Percentiles rank a stretch among this genome's conserved stretches.
phyloP scores from a whole-genome alignment of 2,888 invertebrate genomes.

The Epirrhoe tristata region DNA sequence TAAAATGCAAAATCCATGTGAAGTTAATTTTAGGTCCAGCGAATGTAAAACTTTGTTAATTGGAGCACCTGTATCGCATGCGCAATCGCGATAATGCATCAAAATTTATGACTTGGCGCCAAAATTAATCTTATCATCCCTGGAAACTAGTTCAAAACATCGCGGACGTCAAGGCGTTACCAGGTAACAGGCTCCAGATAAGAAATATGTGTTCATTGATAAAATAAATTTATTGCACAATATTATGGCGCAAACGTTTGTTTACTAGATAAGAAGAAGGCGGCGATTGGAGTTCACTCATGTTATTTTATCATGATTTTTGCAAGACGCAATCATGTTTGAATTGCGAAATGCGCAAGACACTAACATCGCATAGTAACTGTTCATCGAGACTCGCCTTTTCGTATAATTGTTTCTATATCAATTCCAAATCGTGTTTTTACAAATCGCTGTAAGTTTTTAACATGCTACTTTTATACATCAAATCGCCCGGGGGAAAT shows the following conservation, averaged over 20 bases:
- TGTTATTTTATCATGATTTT: slow-evolving; percentile 33
- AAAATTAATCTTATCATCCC: slow-evolving; percentile 68
- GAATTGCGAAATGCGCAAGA: slow-evolving; percentile 9
- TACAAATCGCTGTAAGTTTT: slow-evolving; percentile 15
- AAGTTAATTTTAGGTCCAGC: too few relatives aligned
- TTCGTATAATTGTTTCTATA: background rate
- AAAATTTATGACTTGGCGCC: slow-evolving; percentile 59
- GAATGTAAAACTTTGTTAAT: slow-evolving; percentile 8
- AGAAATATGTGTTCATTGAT: slow-evolving; percentile 58
- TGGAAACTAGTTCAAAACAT: slow-evolving; percentile 67
- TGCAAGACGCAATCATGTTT: slow-evolving; percentile 23
- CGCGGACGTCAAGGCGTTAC: slow-evolving; percentile 57
- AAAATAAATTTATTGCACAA: slow-evolving; percentile 54
- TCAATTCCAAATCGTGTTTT: background rate
- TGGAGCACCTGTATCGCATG: slow-evolving; percentile 14
- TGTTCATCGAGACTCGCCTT: background rate
- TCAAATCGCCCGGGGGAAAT: slow-evolving; percentile 72
- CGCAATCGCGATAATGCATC: slow-evolving; percentile 41
- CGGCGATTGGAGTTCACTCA: slow-evolving; percentile 22
- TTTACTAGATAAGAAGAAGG: slow-evolving; percentile 54
- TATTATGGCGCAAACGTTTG: slow-evolving; percentile 51
- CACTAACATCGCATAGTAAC: background rate
- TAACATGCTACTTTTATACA: slow-evolving; percentile 41
- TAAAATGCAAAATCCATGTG: too few relatives aligned
- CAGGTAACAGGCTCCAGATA: slow-evolving; percentile 61